A percentile compares a stretch with the other conserved stretches of the same genome.
Conservation (phyloP, 2,888 invertebrate genomes). For the Drosophila mettleri region DNA sequence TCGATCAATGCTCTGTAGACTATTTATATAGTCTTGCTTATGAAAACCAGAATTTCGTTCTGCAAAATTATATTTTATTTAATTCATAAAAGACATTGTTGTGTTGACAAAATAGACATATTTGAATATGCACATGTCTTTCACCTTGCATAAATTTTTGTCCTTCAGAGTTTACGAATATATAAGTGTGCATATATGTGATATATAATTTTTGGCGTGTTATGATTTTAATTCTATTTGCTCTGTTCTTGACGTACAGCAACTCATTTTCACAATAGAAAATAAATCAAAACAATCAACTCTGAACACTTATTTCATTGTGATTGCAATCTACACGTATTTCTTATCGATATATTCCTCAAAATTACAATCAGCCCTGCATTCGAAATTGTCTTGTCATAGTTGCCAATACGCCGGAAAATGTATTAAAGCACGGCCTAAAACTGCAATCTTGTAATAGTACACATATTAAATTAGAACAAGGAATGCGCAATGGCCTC, state of each 20-base stretch:
- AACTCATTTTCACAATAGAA: neutral
- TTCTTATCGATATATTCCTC: conserved; percentile 36
- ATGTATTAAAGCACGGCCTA: conserved; percentile 57
- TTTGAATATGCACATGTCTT: neutral
- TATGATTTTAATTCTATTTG: neutral
- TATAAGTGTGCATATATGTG: neutral
- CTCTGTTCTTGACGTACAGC: neutral
- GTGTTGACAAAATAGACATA: neutral
- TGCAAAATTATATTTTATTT: neutral
- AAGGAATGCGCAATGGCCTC: conserved; percentile 64
- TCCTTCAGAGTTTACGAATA: neutral
- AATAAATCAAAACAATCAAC: neutral
- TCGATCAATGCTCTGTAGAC: neutral
- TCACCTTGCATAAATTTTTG: neutral
- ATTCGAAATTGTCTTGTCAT: conserved; percentile 64
- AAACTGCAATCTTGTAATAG: conserved; percentile 63
- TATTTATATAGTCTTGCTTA: neutral
- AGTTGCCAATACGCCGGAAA: conserved; percentile 58
- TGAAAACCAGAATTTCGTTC: neutral
- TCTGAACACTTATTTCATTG: neutral
- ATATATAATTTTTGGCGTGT: neutral
- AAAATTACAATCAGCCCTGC: conserved; percentile 31
- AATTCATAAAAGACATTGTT: neutral
- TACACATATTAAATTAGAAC: conserved; percentile 62
- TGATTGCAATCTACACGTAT: neutral